Evolutionary conservation across 2,797 vertebrate genomes (phyloP), one percentile per base, ranked within the genome.

Genomic region (Parauchenoglanis punctatus): DNA sequence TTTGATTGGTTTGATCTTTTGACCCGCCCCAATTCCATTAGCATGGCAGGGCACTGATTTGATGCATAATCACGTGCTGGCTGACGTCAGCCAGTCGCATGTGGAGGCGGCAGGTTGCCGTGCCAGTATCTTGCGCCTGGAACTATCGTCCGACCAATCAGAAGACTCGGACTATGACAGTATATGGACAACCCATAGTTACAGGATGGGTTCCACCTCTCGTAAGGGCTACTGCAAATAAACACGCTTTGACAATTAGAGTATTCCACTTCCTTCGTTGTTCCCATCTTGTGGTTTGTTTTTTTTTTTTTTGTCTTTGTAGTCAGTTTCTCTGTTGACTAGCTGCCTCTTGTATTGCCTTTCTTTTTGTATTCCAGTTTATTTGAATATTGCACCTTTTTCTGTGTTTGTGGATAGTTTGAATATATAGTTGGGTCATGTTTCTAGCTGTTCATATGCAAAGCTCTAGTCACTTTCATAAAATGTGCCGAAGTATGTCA

Each of bases 91-190:
- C 96, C 97, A 97, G 95, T 96, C 98, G 95, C 97, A 97, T 89
- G 94, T 96, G 96, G 99, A 99, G 95, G 96, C 97, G 91, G 95
- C 97, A 91, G 98, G 97, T 94, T 97, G 97, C 94, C 98, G 97
- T 95, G 97, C 97, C 97, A 99, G 98, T 92, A 95, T 98, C 94
- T 97, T 98, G 87, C 97, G 98, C 93, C 96, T 97, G 94, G 98
- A 99, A 92, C 96, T 97, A 95, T 94, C 93, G 91, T 99, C 98
- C 94, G 99, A 99, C 96, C 97, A 98, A 92, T 99, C 98, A 84
- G 99, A 99, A 97, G 99, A 99, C 97, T 99, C 99, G 95, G 99
- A 99, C 96, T 99, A 98, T 97, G 99, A 99, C 97, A 99, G 97
- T 97, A 96, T 99, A 97, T 99, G 99, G 99, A 98, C 97, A 96